Evolutionary conservation across 1,140 invertebrate genomes (phyloP), one percentile per base, ranked within the genome.

Genomic region (Lordiphosa stackelbergi): DNA sequence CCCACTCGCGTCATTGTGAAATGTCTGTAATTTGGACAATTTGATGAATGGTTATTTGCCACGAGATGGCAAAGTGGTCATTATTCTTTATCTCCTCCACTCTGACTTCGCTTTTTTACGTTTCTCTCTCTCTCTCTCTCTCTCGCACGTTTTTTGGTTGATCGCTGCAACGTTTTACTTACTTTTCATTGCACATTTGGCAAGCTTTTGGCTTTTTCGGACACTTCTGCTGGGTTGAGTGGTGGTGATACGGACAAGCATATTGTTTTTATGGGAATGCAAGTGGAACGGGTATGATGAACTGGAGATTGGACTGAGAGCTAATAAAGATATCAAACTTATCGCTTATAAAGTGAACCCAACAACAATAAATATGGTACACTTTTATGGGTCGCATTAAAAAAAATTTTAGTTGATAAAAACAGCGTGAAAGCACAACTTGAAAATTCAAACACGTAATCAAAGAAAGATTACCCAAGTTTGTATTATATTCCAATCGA

Each of bases 41-140:
- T 87, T 87, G 85, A 87, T 87, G 85, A 86, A 87, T 87, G 85
- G 85, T 86, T 87, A 86, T 87, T 87, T 87, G 85, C 85, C 85
- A 87, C 85, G 85, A 86, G 81, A 87, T 87, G 85, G 81, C 81
- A 85, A 85, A 87, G 79, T 85, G 85, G 85, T 85, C 81, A 87
- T 87, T 87, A 86, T 86, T 87, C 79, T 87, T 86, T 77, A 78
- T 83, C 78, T 70, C 52, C 46, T 62, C 47, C 36, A 45, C 53
- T 46, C 11, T 36, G 12, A 43, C 43, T 58, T 42, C 36, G 11
- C 54, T 43, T 42, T 43, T 22, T n/a, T 11, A n/a, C 28, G 22
- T 11, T 9, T 41, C 54, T n/a, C 34, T 41, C 10, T 31, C 52
- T 47, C 34, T 34, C 31, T 41, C 38, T 6, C 38, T 47, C 31